Percentiles rank a stretch among this genome's conserved stretches.
Conservation (phyloP, 2,113 vertebrate species). For the Toxotes jaculatrix region DNA sequence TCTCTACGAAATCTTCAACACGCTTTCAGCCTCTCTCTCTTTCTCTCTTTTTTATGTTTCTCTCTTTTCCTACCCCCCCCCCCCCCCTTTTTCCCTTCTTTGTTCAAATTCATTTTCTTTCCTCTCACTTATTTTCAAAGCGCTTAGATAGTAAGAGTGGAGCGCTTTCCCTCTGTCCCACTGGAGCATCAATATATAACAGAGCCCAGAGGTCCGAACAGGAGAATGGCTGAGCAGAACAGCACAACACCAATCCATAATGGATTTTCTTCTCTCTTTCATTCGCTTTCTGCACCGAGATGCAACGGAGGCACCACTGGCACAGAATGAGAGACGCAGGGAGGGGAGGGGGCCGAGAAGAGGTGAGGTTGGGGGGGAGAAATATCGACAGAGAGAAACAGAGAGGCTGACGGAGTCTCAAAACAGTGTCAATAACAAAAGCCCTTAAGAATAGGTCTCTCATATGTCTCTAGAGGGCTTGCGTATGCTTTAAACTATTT, state of each 20-base stretch:
- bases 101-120: slow-evolving; percentile 40
- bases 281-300: slow-evolving; percentile 63
- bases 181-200: slow-evolving; percentile 70
- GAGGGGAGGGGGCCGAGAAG: slow-evolving; percentile 10
- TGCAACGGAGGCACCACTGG: slow-evolving; percentile 46
- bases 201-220: slow-evolving; percentile 72
- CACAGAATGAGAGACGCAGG: slow-evolving; percentile 51
- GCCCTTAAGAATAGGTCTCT: slow-evolving; percentile 39
- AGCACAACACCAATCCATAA: slow-evolving; percentile 73
- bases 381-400: slow-evolving; percentile 23
- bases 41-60: slow-evolving; percentile 1
- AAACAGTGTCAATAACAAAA: slow-evolving; percentile 48
- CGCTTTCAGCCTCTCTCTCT: background rate
- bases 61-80: background rate
- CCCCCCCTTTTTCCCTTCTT: background rate
- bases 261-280: slow-evolving; percentile 74
- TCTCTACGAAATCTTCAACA: slow-evolving; percentile 4
- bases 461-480: slow-evolving; percentile 29
- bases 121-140: slow-evolving; percentile 53
- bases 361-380: slow-evolving; percentile 30
- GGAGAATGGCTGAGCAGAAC: slow-evolving; percentile 69
- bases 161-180: slow-evolving; percentile 25
- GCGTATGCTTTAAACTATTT: slow-evolving; percentile 29
- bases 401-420: slow-evolving; percentile 24
- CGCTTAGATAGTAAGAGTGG: slow-evolving; percentile 29